Evolutionary conservation across 2,888 invertebrate genomes (phyloP), one percentile per base, ranked within the genome.

Genomic region (Masnerella sp.): DNA sequence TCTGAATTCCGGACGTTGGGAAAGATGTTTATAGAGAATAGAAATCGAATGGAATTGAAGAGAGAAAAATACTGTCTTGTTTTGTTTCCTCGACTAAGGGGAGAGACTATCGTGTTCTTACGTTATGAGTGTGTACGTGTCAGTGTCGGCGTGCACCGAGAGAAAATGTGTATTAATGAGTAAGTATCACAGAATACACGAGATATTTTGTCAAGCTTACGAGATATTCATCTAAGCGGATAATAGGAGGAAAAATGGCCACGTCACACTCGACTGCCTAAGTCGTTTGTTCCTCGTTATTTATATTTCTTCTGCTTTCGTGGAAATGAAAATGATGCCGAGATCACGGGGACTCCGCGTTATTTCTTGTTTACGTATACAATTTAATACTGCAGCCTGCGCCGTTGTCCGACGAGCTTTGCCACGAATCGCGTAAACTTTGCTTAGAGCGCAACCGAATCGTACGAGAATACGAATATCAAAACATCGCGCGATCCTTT

Each of bases 141-240:
- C 18, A 34, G 45, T 74, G 34, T 49, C 42, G 32, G 30, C 28
- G 32, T 67, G 43, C 56, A 34, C 45, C 42, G 58, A 64, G 74
- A 56, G 38, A 69, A 69, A 58, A 64, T 80, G 77, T 80, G 74
- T 77, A 80, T 82, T 79, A 80, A 82, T 79, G 83, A 80, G 78
- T 84, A 83, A 84, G 84, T 86, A 86, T 86, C 85, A 86, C 85
- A 86, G 85, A 86, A 85, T 85, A 85, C 80, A 84, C 83, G 85
- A 85, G 84, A 85, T 84, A 83, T 84, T 82, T 82, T 83, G 78
- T 80, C 79, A 84, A 85, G 84, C 83, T 85, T 85, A 85, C 81
- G 78, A 83, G 81, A 84, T 84, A 84, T 82, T 81, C 81, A 83
- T 84, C 78, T 76, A 85, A 85, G 84, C 83, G 82, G 80, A 84